Conservation (phyloP, 2,888 invertebrate genomes). For the Dione juno region DNA sequence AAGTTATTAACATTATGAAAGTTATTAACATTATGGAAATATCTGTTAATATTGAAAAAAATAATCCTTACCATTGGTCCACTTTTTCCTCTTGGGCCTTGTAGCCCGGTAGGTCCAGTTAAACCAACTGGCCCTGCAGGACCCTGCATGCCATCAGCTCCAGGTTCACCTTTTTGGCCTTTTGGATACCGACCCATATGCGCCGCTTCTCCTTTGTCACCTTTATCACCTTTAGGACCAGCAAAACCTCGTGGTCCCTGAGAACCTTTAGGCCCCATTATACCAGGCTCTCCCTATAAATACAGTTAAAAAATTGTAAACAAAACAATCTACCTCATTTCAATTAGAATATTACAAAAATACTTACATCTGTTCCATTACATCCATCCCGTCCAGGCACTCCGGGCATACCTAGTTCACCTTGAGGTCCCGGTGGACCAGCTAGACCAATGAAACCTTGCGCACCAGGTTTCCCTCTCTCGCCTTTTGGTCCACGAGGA, state of each 20-base stretch:
- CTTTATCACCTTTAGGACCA: constrained; percentile 86
- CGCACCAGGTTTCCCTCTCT: constrained; percentile 92
- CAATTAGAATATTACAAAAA: constrained; percentile 5
- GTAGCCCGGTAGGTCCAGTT: constrained; percentile 82
- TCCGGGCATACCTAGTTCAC: constrained; percentile 89
- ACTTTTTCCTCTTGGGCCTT: constrained; percentile 85
- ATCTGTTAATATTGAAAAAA: constrained; percentile 2
- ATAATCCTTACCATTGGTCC: constrained; percentile 82
- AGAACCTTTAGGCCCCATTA: constrained; percentile 86
- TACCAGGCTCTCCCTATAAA: constrained; percentile 88
- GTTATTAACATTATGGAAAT: background rate
- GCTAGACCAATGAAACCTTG: constrained; percentile 90
- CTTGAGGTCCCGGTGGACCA: constrained; percentile 85
- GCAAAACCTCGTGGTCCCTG: constrained; percentile 90
- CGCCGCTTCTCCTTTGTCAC: constrained; percentile 92
- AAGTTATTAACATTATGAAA: background rate
- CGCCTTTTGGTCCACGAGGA: constrained; percentile 92
- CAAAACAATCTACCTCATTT: background rate
- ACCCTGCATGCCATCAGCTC: constrained; percentile 88
- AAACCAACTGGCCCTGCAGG: constrained; percentile 86
- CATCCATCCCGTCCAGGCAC: constrained; percentile 96
- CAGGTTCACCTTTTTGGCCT: constrained; percentile 94
- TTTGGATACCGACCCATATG: constrained; percentile 87
- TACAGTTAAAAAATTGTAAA: constrained; percentile 1
- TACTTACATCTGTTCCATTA: constrained; percentile 95